Conservation (phyloP, 2,113 vertebrate species). For the Micromys minutus region DNA sequence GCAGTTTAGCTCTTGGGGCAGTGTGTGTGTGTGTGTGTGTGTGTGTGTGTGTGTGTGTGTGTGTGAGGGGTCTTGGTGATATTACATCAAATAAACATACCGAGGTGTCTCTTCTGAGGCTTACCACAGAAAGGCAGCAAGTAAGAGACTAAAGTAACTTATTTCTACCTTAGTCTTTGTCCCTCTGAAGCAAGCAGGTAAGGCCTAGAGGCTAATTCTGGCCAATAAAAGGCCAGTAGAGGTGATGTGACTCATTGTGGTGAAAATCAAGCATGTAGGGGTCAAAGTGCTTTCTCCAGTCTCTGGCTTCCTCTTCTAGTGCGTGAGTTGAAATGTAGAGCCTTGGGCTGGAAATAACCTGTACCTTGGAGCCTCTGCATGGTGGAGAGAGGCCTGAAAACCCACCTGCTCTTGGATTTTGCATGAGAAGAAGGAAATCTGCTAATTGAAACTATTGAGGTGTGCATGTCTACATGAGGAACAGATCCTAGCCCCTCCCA, state of each 20-base stretch:
- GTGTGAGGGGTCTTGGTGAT: not conserved
- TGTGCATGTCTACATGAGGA: not conserved
- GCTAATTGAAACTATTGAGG: not conserved
- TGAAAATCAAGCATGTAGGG: not conserved
- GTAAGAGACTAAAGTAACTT: not conserved
- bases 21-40: too few relatives aligned
- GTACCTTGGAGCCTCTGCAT: not conserved
- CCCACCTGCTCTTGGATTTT: not conserved
- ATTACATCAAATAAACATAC: not conserved
- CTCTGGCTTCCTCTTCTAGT: not conserved
- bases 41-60: too few relatives aligned
- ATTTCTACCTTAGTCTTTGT: not conserved
- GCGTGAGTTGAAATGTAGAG: not conserved
- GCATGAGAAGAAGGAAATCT: conserved; percentile 5
- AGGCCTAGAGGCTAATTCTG: not conserved
- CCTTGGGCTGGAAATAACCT: not conserved
- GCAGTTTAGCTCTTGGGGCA: not conserved
- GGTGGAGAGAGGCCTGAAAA: not conserved
- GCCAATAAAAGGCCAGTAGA: not conserved
- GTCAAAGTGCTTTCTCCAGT: not conserved
- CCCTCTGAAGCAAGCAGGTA: not conserved
- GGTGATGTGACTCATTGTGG: not conserved
- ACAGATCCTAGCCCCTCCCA: not conserved
- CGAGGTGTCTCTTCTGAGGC: conserved; percentile 8
- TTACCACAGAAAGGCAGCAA: not conserved